These are phyloP conservation scores for Leptodirus hochenwartii DNA, from an alignment of 2,888 invertebrate species.

Conservation along the genomic window DNA sequence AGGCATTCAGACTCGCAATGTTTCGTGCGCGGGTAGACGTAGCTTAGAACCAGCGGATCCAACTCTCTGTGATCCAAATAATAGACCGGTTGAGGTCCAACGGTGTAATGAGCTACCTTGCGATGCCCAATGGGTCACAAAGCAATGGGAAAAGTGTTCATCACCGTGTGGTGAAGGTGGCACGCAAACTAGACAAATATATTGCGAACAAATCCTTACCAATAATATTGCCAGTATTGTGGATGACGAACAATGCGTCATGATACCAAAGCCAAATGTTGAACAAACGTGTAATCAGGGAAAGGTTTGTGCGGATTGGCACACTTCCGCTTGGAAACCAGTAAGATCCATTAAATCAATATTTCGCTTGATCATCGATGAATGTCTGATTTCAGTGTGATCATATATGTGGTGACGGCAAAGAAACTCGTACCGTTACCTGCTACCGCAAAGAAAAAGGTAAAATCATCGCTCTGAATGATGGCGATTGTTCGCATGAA, in stretches of 20 bases:
- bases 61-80: slow-evolving; percentile 57
- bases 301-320: slow-evolving; percentile 70
- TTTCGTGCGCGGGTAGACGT: slow-evolving; percentile 61
- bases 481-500: slow-evolving; percentile 41
- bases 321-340: slow-evolving; percentile 77
- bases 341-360: slow-evolving; percentile 32
- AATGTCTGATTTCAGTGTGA: slow-evolving; percentile 43
- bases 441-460: slow-evolving; percentile 53
- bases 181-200: slow-evolving; percentile 47
- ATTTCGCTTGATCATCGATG: not conserved
- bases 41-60: slow-evolving; percentile 53
- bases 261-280: slow-evolving; percentile 46
- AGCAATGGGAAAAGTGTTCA: slow-evolving; percentile 66
- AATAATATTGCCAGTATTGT: slow-evolving; percentile 54
- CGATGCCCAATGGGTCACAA: slow-evolving; percentile 61
- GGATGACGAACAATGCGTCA: slow-evolving; percentile 54
- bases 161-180: slow-evolving; percentile 66
- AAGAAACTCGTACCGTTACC: slow-evolving; percentile 58
- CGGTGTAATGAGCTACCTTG: slow-evolving; percentile 62
- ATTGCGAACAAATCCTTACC: slow-evolving; percentile 62
- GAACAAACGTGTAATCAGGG: slow-evolving; percentile 58
- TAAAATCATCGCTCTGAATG: slow-evolving; percentile 45
- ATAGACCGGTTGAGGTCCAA: slow-evolving; percentile 51
- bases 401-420: slow-evolving; percentile 79
- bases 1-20: slow-evolving; percentile 60